Conservation (phyloP, 92 coral and sea anemone genomes). For the Palythoa heliodiscus region DNA sequence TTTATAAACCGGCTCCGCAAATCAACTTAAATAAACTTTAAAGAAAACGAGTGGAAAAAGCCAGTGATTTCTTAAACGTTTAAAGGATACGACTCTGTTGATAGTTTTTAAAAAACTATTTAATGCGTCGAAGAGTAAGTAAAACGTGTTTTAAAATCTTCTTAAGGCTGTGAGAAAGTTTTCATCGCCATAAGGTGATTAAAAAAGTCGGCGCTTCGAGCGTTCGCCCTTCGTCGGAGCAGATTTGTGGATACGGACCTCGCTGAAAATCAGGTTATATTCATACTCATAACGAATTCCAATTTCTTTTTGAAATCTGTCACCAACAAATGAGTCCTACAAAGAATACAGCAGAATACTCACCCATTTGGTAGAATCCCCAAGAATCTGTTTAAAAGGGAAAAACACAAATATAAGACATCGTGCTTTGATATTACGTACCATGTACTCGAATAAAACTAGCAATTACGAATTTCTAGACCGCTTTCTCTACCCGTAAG, state of each 20-base stretch:
- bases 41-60: not conserved
- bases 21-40: not conserved
- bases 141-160: too few relatives aligned
- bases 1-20: not conserved
- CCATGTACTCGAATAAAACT: not conserved
- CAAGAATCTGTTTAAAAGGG: slow-evolving; percentile 67
- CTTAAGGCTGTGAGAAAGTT: too few relatives aligned
- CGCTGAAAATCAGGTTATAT: too few relatives aligned
- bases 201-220: too few relatives aligned
- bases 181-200: too few relatives aligned
- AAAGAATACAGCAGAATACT: not conserved
- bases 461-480: not conserved
- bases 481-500: not conserved
- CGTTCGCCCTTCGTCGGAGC: too few relatives aligned
- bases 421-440: not conserved
- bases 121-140: too few relatives aligned
- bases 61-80: not conserved
- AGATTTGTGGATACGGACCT: too few relatives aligned
- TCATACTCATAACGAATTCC: too few relatives aligned
- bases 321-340: not conserved
- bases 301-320: not conserved
- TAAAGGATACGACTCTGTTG: not conserved
- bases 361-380: slow-evolving; percentile 76
- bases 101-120: too few relatives aligned
- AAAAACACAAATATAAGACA: not conserved